Conservation (phyloP, 2,113 vertebrate species). For the Ia io region DNA sequence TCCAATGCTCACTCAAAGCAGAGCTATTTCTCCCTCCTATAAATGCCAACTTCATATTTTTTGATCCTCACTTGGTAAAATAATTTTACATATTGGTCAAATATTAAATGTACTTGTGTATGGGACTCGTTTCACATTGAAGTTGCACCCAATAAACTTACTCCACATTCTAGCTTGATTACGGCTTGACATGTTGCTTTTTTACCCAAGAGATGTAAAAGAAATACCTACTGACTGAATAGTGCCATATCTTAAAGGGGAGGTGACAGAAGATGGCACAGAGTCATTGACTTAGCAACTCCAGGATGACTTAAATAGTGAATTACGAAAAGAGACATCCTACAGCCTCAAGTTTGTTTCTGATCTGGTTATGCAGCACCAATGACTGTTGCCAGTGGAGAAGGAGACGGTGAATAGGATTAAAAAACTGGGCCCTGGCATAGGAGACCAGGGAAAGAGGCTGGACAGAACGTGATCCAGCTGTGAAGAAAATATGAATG, state of each 20-base stretch:
- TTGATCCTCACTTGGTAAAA: background rate
- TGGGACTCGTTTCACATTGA: background rate
- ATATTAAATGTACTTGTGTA: background rate
- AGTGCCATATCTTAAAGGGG: background rate
- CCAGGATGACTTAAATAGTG: background rate
- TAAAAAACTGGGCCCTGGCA: background rate
- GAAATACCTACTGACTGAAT: background rate
- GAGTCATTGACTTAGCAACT: background rate
- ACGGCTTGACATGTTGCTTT: background rate
- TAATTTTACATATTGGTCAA: background rate
- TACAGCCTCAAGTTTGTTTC: background rate
- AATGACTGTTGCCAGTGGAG: background rate
- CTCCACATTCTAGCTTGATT: background rate
- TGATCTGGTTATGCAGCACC: background rate
- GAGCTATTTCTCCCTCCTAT: background rate
- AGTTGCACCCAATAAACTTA: background rate
- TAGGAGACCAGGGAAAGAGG: background rate
- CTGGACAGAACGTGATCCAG: background rate
- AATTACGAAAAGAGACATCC: too few species aligned
- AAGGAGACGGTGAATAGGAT: background rate
- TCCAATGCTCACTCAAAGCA: accelerated
- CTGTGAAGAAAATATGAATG: background rate
- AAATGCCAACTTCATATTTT: background rate
- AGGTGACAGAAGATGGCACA: background rate
- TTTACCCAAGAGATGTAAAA: background rate